phyloP scores from a whole-genome alignment of 2,888 invertebrate species.

The Diadromus collaris region DNA sequence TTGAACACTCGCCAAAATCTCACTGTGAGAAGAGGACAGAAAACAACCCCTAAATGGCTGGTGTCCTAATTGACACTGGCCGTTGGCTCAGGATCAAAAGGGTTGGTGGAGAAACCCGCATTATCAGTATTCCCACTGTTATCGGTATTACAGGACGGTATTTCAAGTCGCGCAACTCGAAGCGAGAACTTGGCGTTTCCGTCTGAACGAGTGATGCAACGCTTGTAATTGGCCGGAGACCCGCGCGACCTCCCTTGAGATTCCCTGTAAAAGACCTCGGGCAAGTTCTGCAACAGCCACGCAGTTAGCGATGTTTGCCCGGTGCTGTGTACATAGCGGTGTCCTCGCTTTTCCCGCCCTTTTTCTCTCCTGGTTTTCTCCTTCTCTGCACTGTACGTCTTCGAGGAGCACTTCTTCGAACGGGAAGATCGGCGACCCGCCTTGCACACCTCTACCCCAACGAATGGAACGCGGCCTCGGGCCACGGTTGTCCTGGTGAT shows the following conservation, averaged over 20 bases:
- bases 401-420: constrained; percentile 36
- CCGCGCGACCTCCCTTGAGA: background rate
- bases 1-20: constrained; percentile 3
- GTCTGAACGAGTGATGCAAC: constrained; percentile 4
- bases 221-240: constrained; percentile 16
- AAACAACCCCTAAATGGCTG: constrained; percentile 13
- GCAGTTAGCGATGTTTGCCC: background rate
- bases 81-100: background rate
- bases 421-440: constrained; percentile 7
- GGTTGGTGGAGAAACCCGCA: background rate
- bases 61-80: background rate
- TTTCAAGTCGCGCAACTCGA: background rate
- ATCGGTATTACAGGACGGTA: background rate
- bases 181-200: background rate
- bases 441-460: constrained; percentile 12
- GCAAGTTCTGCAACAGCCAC: constrained; percentile 18
- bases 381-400: constrained; percentile 1
- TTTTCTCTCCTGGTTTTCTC: constrained; percentile 21
- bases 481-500: constrained; percentile 16
- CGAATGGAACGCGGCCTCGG: constrained; percentile 9
- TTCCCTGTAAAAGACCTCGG: constrained; percentile 17
- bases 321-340: background rate
- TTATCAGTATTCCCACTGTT: background rate
- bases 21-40: background rate
- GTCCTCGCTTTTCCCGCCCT: constrained; percentile 14